Conservation (phyloP, 92 coral and sea anemone genomes). For the Blastomussa wellsi region DNA sequence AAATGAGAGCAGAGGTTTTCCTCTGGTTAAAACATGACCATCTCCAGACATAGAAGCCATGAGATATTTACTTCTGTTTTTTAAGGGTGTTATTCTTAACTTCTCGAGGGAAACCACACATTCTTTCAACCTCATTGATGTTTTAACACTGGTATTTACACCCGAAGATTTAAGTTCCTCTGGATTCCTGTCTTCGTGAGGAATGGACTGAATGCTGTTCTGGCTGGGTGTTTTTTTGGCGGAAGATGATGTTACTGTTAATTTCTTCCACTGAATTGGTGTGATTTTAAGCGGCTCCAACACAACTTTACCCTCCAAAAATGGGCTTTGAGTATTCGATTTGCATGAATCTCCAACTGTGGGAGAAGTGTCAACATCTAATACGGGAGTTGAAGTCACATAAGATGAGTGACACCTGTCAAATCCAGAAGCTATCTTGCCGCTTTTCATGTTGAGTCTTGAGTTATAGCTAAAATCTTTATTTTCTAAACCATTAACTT, state of each 20-base stretch:
- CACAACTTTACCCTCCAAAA: slow-evolving; percentile 48
- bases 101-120: slow-evolving; percentile 75
- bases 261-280: slow-evolving; percentile 54
- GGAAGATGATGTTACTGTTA: slow-evolving; percentile 37
- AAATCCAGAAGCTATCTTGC: neutral
- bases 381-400: slow-evolving; percentile 36
- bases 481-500: neutral
- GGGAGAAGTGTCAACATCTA: neutral
- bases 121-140: slow-evolving; percentile 46
- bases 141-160: neutral
- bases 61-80: slow-evolving; percentile 30
- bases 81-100: slow-evolving; percentile 70
- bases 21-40: neutral
- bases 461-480: neutral
- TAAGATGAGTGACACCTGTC: slow-evolving; percentile 2
- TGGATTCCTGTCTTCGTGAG: neutral
- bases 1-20: slow-evolving; percentile 62
- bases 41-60: neutral
- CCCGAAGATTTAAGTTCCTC: neutral
- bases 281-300: slow-evolving; percentile 56
- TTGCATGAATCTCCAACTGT: neutral
- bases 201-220: neutral
- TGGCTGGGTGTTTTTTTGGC: neutral
- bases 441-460: neutral
- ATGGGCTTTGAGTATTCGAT: slow-evolving; percentile 12